Evolutionary conservation across 1,140 invertebrate genomes (phyloP), one percentile per base, ranked within the genome.

Genomic region (Drosophila ogumai): DNA sequence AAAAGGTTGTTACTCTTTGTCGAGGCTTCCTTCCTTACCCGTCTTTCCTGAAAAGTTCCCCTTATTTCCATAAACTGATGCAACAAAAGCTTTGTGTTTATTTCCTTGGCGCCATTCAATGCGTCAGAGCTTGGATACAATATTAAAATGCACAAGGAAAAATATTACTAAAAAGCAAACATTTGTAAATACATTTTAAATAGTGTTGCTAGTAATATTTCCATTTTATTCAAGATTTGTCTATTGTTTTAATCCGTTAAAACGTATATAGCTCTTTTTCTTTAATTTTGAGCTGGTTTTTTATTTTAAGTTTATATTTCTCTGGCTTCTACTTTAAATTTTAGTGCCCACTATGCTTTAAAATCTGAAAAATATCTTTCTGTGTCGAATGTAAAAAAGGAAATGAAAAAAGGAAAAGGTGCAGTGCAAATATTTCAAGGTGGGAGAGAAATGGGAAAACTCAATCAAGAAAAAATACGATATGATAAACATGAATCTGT

Each of bases 1-100:
- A 87, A 65, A 73, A 68, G 69, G 63, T 68, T 79, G 65, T 66
- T 58, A 55, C 58, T 63, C 52, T 36, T 41, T 44, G 50, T n/a
- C 36, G 32, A 19, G 17, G 32, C 49, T 19, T 31, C 15, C 19
- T 19, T n/a, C 12, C 65, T 32, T n/a, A n/a, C 13, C 44, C 68
- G 8, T 34, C 46, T 32, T 25, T 49, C 44, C 44, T n/a, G 41
- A 8, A 36, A 22, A 6, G 28, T 6, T 17, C 38, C 32, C 28
- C 40, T 46, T 38, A 31, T 55, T 10, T 54, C 63, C 64, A 54
- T 22, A 31, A 19, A 10, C 50, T 34, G 43, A 36, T 72, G 66
- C 68, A 72, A 72, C 68, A 72, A 71, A 72, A 72, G 66, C 58
- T 69, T 40, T 67, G 54, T 52, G 56, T 40, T 54, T 34, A 43